A percentile compares a stretch with the other conserved stretches of the same genome.
These are phyloP conservation scores for Malacosoma neustria DNA, from an alignment of 2,888 invertebrate genomes.

Conservation along the genomic window DNA sequence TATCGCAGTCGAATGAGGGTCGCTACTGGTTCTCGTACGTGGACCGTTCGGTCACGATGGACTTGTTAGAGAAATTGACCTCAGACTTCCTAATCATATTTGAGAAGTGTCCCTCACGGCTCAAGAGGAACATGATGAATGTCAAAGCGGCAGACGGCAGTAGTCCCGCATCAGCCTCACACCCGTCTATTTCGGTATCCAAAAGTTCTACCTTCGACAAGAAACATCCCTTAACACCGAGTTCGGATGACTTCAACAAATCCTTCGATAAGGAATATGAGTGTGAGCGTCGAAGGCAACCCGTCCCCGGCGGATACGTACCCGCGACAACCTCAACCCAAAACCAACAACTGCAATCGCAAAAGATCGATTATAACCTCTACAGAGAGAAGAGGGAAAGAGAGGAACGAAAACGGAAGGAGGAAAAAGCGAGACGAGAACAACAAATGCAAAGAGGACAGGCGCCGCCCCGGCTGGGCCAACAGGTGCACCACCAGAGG, in stretches of 20 bases:
- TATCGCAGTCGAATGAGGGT: conserved; percentile 95
- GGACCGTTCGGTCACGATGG: conserved; percentile 90
- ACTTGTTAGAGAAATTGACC: conserved; percentile 87
- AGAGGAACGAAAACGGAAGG: conserved; percentile 68
- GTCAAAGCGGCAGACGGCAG: conserved; percentile 68
- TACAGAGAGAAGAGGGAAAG: conserved; percentile 80
- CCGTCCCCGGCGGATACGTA: conserved; percentile 57
- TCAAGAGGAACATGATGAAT: conserved; percentile 92
- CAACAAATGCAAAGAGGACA: conserved; percentile 25
- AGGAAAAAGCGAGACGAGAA: conserved; percentile 42
- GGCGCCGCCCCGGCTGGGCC: conserved; percentile 29
- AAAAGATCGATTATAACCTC: conserved; percentile 74
- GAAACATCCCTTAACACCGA: conserved; percentile 38
- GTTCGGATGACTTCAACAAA: conserved; percentile 59
- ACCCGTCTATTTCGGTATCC: conserved; percentile 28
- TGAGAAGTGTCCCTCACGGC: conserved; percentile 92
- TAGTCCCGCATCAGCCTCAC: conserved; percentile 47
- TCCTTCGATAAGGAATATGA: conserved; percentile 67
- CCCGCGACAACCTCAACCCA: conserved; percentile 43
- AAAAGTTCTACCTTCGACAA: conserved; percentile 50
- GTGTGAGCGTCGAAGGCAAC: conserved; percentile 56
- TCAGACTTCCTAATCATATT: conserved; percentile 94
- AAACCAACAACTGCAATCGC: conserved; percentile 49
- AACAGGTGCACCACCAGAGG: conserved; percentile 26
- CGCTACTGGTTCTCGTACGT: conserved; percentile 97